Conservation (phyloP, 1,140 invertebrate genomes). For the Neelides sp. region DNA sequence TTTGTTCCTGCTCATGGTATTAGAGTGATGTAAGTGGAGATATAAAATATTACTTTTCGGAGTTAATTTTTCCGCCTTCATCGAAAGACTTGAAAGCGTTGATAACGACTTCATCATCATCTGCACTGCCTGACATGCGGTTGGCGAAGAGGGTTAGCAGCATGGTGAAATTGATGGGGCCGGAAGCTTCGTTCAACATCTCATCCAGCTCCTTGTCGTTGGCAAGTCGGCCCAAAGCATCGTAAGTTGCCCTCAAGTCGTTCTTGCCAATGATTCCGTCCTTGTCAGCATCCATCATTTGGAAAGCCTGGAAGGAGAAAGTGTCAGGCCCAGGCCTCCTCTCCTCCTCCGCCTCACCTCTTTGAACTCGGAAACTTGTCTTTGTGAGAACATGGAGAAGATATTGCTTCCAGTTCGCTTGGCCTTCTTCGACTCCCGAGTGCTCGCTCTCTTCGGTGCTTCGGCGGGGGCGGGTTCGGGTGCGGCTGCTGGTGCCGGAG, state of each 20-base stretch:
- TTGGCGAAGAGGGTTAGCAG: conserved; percentile 80
- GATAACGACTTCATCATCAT: conserved; percentile 53
- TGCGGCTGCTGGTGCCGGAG: conserved; percentile 36
- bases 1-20: background rate
- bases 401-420: conserved; percentile 83
- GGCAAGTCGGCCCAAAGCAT: conserved; percentile 79
- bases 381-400: conserved; percentile 89
- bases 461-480: conserved; percentile 46
- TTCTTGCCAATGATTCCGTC: conserved; percentile 93
- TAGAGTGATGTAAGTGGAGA: background rate
- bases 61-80: conserved; percentile 69
- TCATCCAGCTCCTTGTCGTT: conserved; percentile 80
- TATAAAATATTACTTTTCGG: conserved; percentile 49
- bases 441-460: conserved; percentile 44
- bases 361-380: conserved; percentile 90
- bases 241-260: conserved; percentile 89
- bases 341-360: conserved; percentile 51
- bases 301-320: conserved; percentile 69
- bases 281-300: conserved; percentile 96
- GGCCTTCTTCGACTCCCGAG: conserved; percentile 42
- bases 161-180: conserved; percentile 91
- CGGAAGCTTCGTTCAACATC: conserved; percentile 77
- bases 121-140: conserved; percentile 51
- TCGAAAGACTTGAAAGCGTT: conserved; percentile 94
- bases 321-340: background rate